Conservation (phyloP, 1,140 invertebrate genomes). For the Trinorchestia longiramus region DNA sequence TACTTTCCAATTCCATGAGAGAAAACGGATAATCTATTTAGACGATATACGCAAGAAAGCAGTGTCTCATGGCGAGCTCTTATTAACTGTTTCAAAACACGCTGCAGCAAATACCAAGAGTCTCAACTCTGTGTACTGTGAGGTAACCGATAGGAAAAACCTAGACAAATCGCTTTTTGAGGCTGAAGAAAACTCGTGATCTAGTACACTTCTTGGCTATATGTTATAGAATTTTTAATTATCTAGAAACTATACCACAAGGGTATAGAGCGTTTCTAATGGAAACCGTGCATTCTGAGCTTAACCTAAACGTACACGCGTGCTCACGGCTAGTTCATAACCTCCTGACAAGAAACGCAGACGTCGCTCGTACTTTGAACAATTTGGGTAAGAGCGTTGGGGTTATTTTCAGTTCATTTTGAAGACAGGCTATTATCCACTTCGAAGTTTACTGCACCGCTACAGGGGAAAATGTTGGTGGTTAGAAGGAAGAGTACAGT, state of each 20-base stretch:
- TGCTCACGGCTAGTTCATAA: neutral
- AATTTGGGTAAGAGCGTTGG: neutral
- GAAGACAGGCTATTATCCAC: neutral
- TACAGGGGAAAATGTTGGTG: neutral
- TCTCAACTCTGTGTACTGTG: neutral
- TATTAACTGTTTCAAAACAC: neutral
- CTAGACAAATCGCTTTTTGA: neutral
- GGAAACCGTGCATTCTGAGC: neutral
- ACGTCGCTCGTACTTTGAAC: neutral
- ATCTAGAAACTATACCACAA: neutral
- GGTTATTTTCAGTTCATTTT: conserved; percentile 2
- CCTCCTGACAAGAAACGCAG: neutral
- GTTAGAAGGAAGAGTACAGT: neutral
- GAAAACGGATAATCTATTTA: neutral
- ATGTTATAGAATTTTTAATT: neutral
- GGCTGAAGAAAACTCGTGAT: too few species aligned
- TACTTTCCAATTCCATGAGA: neutral
- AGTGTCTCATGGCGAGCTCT: neutral
- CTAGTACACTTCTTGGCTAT: too few species aligned
- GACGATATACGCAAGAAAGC: neutral
- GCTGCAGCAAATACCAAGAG: neutral
- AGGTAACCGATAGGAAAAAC: neutral
- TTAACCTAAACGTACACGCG: neutral
- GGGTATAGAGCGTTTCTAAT: neutral
- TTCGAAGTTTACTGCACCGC: neutral